Evolutionary conservation across 92 coral and sea anemone species (phyloP), one percentile per base, ranked within the genome.

Genomic region (Hydrozoanthus gracilis): DNA sequence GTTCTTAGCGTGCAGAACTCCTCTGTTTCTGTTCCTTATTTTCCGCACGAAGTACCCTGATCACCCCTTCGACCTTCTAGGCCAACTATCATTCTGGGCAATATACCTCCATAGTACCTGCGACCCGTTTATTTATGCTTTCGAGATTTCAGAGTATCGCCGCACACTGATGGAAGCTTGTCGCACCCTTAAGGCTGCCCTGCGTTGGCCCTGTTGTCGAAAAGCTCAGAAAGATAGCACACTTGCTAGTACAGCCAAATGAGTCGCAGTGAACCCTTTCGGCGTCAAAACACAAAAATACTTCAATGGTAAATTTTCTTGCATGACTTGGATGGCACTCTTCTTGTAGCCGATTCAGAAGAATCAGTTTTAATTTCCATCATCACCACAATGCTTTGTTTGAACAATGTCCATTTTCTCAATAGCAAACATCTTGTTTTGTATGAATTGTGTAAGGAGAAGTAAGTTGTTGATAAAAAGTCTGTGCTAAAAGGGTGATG

Each of bases 81-180:
- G 96, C 49, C 99, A 96, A 83, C 80, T 96, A 62, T 95, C 99
- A 3, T 96, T 96, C 73, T 96, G 99, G 99, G 98, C 99, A 15
- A 91, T 96, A 20, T 96, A 93, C 70, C 90, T 96, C 9, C 99
- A 96, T 79, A 96, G 99, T 65, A 98, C 99, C 6, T 89, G 96
- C 48, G 92, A 96, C 65, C 99, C 99, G 14, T 96, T 96, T 82
- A 91, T 96, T 79, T 96, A 92, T 75, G 96, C 99, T 1, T 96
- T 96, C 83, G 94, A 96, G 61, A 95, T 93, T 83, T 86, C 89
- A 0, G 99, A 96, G 64, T 96, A 88, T 45, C 94, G 95, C 52
- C 94, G 95, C 16, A 93, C 99, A 14, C 71, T 96, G 71, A 88
- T 56, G 62, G 99, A 96, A 15, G 92, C 95, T 44, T 87, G 76